These are phyloP conservation scores for Heliconius charithonia DNA, from an alignment of 2,888 invertebrate genomes.

Conservation along the genomic window DNA sequence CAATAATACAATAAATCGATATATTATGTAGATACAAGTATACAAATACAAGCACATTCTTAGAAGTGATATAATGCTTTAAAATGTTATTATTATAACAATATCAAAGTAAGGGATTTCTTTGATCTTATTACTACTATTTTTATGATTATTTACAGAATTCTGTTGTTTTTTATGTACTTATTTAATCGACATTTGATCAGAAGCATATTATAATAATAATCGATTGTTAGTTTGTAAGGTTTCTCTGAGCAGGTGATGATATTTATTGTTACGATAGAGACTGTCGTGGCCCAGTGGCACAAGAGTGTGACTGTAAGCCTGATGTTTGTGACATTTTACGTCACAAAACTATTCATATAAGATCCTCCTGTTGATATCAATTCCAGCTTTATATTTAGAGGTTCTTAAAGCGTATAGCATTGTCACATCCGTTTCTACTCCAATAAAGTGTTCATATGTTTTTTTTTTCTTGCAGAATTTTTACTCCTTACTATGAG, in stretches of 20 bases:
- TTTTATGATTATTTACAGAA: conserved; percentile 2
- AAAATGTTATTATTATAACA: neutral
- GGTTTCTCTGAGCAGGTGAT: neutral
- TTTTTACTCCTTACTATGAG: no score
- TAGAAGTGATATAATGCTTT: neutral
- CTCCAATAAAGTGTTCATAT: neutral
- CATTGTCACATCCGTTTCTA: neutral
- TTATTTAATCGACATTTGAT: neutral
- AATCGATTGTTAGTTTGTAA: neutral
- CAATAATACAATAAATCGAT: neutral
- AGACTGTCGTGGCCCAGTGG: neutral
- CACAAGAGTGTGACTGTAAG: neutral
- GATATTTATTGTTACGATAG: neutral
- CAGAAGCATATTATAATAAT: neutral
- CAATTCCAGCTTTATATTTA: neutral
- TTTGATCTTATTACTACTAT: neutral
- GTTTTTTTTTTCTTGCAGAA: neutral
- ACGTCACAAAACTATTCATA: neutral
- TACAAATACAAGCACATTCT: neutral
- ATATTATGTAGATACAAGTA: neutral
- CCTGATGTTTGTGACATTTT: no score
- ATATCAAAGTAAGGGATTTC: conserved; percentile 14
- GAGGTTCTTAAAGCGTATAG: neutral
- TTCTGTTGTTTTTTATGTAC: neutral
- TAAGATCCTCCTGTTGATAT: neutral